Base-by-base conservation (phyloP, 2,888 invertebrate species). In the Lysandra bellargus region DNA sequence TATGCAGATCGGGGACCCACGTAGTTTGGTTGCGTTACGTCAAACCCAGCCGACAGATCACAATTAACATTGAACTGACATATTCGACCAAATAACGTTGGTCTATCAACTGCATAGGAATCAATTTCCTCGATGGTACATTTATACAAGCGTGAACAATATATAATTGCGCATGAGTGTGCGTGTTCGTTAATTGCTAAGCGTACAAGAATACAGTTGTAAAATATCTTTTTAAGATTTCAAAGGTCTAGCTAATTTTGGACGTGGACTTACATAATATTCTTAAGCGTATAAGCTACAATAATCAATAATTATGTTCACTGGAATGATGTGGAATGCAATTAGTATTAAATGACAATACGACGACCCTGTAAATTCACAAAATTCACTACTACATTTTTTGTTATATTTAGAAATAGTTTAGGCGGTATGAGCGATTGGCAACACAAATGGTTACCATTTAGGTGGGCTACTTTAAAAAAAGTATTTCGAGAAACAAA, bases 181-280 rank as follows among this genome's bases (percentile, higher is more conserved):
- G 76, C 76, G 76, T 77, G 33, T 69, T 69, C 7, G 57, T 69
- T 69, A 33, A 14, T 69, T 69, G 76, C 49, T 53, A 77, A 77
- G 76, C 33, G 17, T 77, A 77, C 33, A 77, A 74, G 44, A 74
- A 74, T 74, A 74, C 74, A 69, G 69, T 69, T 69, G 33, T 69
- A 69, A 69, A 69, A 69, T 64, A 64, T 69, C 33, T 37, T 33
- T 69, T 33, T 12, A 64, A 64, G 64, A 64, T 64, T 64, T 64
- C 12, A 69, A 69, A 33, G 69, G 33, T 69, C 69, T 69, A 69
- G 4, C 76, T 53, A 76, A 76, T 57, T 57, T 76, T 76, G 76
- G 76, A 76, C 76, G 30, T 53, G 76, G 76, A 57, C 76, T 76
- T 76, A 76, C 33, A 76, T 30, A 49, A 57, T 76, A 76, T 76